Conservation (phyloP, 92 coral and sea anemone genomes). For the Porites rus region DNA sequence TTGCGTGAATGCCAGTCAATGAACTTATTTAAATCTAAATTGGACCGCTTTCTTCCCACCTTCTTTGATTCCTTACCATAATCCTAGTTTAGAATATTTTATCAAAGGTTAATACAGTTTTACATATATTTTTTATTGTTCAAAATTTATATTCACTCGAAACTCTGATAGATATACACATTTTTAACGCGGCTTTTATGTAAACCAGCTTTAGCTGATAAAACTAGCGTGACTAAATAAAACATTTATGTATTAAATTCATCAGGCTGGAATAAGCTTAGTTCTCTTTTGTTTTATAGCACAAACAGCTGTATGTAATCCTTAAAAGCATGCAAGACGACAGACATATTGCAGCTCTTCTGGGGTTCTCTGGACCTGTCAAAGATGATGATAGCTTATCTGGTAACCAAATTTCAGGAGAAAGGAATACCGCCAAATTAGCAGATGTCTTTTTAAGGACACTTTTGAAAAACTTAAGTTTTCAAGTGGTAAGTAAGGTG, state of each 20-base stretch:
- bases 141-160: too few relatives aligned
- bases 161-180: too few relatives aligned
- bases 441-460: conserved; percentile 84
- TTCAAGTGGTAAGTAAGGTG: conserved; percentile 69
- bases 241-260: background rate
- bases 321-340: conserved; percentile 88
- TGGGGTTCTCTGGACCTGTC: conserved; percentile 68
- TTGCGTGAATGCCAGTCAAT: too few relatives aligned
- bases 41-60: too few relatives aligned
- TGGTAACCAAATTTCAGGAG: conserved; percentile 24
- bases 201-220: too few relatives aligned
- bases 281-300: conserved; percentile 38
- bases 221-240: too few relatives aligned
- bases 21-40: too few relatives aligned
- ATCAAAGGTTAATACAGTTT: too few relatives aligned
- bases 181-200: too few relatives aligned
- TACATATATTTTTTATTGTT: too few relatives aligned
- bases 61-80: too few relatives aligned
- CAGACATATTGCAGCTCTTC: conserved; percentile 79
- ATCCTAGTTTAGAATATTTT: too few relatives aligned
- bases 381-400: conserved; percentile 50
- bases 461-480: conserved; percentile 74
- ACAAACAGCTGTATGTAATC: conserved; percentile 83
- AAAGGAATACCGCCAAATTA: conserved; percentile 51
- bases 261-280: background rate